Evolutionary conservation across 2,888 invertebrate genomes (phyloP).

Genomic region (Stomorhina lunata): DNA sequence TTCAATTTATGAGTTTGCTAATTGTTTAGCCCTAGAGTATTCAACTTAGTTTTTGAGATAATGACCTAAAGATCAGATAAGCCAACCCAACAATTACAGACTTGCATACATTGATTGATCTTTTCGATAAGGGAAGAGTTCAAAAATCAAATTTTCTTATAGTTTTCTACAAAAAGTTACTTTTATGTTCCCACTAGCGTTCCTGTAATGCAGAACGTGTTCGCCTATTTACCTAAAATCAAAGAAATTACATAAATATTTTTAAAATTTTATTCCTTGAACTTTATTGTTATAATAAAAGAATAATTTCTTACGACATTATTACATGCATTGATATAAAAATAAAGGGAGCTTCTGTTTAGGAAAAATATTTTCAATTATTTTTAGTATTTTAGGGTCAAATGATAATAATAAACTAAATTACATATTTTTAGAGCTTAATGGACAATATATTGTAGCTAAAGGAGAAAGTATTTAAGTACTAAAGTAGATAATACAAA

Average conservation of each 20-base stretch:
- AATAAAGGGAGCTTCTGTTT: slow-evolving; percentile 51
- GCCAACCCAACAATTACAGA: no score
- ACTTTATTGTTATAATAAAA: slow-evolving; percentile 34
- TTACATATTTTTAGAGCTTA: not conserved
- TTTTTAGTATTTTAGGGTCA: not conserved
- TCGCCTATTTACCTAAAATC: no score
- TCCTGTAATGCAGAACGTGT: no score
- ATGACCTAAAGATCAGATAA: no score
- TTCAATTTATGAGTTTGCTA: no score
- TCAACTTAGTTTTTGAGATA: no score
- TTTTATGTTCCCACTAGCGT: no score
- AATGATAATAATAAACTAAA: not conserved
- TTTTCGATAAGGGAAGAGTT: no score
- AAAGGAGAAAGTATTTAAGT: slow-evolving; percentile 23
- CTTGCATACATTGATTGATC: no score
- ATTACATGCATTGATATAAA: slow-evolving; percentile 53
- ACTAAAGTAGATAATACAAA: slow-evolving; percentile 23
- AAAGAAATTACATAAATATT: not conserved
- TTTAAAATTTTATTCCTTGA: slow-evolving; percentile 6
- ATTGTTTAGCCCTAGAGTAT: no score
- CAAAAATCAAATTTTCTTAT: no score
- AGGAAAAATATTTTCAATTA: slow-evolving; percentile 13
- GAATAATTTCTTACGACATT: slow-evolving; percentile 35
- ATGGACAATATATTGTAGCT: not conserved
- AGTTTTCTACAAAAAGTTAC: no score